Evolutionary conservation across 2,113 vertebrate genomes (phyloP).

Genomic region (Ivindomyrus marchei): DNA sequence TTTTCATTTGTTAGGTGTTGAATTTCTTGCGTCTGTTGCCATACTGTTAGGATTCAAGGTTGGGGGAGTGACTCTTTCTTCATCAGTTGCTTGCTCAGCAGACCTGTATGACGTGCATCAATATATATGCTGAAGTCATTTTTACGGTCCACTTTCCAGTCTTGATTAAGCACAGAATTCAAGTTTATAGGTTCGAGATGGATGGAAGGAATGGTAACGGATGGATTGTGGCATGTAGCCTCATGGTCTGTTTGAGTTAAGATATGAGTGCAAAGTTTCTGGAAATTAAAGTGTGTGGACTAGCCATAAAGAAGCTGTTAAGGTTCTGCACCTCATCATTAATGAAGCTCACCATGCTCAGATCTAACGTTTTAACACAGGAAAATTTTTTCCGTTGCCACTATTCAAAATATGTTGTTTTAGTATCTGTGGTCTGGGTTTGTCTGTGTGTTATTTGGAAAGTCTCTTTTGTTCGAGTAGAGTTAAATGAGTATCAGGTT

Average conservation of each 20-base stretch:
- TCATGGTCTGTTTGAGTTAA: background rate
- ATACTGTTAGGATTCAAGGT: background rate
- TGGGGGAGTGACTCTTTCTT: background rate
- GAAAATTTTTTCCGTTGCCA: background rate
- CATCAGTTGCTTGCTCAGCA: background rate
- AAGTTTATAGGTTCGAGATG: background rate
- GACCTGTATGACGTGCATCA: background rate
- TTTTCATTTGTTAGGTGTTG: background rate
- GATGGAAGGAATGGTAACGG: background rate
- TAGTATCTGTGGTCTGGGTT: background rate
- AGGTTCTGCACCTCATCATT: background rate
- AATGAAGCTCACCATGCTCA: too few species aligned
- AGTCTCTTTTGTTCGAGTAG: background rate
- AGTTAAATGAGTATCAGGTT: background rate
- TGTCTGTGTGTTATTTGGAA: background rate
- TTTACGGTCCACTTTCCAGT: background rate
- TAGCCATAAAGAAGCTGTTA: background rate
- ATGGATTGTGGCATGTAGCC: background rate
- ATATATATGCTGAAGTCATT: constrained; percentile 3
- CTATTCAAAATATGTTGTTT: background rate
- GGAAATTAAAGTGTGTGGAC: background rate
- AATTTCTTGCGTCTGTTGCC: background rate
- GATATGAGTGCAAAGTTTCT: background rate
- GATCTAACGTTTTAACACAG: background rate
- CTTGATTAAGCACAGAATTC: background rate